Evolutionary conservation across 2,888 invertebrate species (phyloP), one percentile per base, ranked within the genome.

Genomic region (Tipula unca): DNA sequence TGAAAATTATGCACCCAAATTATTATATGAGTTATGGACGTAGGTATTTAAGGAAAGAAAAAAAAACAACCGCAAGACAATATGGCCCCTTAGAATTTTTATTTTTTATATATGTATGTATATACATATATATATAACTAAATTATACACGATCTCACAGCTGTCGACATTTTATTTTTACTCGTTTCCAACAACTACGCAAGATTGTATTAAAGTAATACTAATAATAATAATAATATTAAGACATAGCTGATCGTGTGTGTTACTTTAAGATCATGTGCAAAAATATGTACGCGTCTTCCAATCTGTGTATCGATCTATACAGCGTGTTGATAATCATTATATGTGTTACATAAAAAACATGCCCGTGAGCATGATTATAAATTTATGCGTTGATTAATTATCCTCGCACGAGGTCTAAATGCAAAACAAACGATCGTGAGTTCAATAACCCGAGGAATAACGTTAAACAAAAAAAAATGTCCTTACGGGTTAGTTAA

Each of bases 211-310:
- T 25, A 69, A 69, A 25, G 20, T 10, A 69, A 69, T 25, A 69
- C 69, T 69, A 69, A 69, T 69, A 69, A 69, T 13, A 69, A 69
- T 25, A 69, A 69, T 69, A 48, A 48, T 48, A n/a, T 1, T 39
- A 35, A 3, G 13, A 6, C n/a, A 69, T 6, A 69, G 25, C 10
- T 69, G 69, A 69, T 69, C 69, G 69, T 69, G 69, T 69, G 69
- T 69, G 69, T 69, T 69, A 69, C 69, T 69, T 69, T 69, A 69
- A 25, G 69, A 69, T 69, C 69, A 69, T 69, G 69, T 69, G 69
- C 69, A 69, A 69, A 69, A 69, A 54, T n/a, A n/a, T 25, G 25
- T 69, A 69, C 25, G 69, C 3, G 69, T 25, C 69, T 25, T 25
- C 4, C 69, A 69, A 69, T 69, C 69, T 69, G 25, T 69, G 20